Conservation (phyloP, 2,888 invertebrate species). For the Octodonta nipae region DNA sequence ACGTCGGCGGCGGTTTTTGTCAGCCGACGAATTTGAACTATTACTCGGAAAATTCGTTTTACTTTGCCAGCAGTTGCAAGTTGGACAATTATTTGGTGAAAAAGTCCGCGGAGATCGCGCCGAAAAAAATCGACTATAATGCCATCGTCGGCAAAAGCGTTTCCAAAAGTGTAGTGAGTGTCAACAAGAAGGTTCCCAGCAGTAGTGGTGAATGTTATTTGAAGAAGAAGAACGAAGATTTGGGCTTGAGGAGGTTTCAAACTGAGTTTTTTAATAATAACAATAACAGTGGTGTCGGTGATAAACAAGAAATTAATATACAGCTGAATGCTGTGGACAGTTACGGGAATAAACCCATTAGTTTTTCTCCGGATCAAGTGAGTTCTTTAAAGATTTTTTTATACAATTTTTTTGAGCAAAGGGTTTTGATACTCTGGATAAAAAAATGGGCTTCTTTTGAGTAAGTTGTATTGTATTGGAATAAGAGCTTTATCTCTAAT, state of each 20-base stretch:
- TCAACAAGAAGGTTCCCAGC: constrained; percentile 7
- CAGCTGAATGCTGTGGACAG: constrained; percentile 28
- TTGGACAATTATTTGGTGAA: constrained; percentile 24
- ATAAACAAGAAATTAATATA: constrained; percentile 25
- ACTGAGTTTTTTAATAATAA: no score
- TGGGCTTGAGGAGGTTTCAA: no score
- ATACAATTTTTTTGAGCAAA: no score
- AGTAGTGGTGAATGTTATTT: no score
- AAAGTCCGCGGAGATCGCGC: constrained; percentile 5
- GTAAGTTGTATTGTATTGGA: no score
- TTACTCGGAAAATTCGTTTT: constrained; percentile 28
- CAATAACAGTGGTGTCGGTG: no score
- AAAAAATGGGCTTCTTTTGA: no score
- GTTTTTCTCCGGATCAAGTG: constrained; percentile 50
- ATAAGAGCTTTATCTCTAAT: no score
- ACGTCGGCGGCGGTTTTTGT: constrained; percentile 21
- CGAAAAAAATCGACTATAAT: constrained; percentile 18
- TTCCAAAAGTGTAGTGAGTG: constrained; percentile 1
- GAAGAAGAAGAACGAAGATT: no score
- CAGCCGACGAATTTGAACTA: constrained; percentile 22
- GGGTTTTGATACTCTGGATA: no score
- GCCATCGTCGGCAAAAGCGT: constrained; percentile 14
- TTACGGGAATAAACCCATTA: constrained; percentile 32
- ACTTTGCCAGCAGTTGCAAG: no score
- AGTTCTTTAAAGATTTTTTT: no score